Evolutionary conservation across 2,797 vertebrate genomes (phyloP), one percentile per base, ranked within the genome.

Genomic region (Cebuella pygmaea): DNA sequence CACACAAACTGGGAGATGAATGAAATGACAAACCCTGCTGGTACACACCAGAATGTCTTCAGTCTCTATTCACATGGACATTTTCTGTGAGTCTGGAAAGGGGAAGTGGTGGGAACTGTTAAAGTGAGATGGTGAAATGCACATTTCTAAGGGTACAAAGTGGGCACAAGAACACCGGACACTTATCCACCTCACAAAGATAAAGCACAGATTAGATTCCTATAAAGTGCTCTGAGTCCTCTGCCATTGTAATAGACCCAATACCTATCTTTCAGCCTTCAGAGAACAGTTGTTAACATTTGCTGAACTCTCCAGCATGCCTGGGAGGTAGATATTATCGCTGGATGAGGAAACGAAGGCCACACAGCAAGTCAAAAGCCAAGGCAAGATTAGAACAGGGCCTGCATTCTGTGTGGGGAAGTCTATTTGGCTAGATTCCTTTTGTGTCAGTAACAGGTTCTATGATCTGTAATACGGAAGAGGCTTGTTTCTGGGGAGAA

Each of bases 351-450:
- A 97, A 96, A 96, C 94, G 75, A 89, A 96, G 96, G 96, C 95
- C 94, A 96, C 94, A 94, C 90, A 95, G 81, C 96, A 96, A 96
- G 96, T 95, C 96, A 97, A 96, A 97, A 97, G 93, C 83, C 61
- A 93, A 87, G 83, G 93, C 83, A 64, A 91, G 95, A 94, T 94
- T 44, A 94, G 88, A 84, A 89, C 1, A 7, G 52, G 61, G 92
- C 41, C 80, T 70, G 92, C 55, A 72, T 92, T 85, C 67, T 0
- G 0, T 12, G 48, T 19, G 26, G 82, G 70, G 92, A 95, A 92
- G 90, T 41, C 81, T 59, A 55, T 64, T 48, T 95, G 95, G 90
- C 96, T 75, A 76, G 72, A 33, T 88, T 90, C 93, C 94, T 90
- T 84, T 48, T 57, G 59, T 97, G 96, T 97, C 90, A 88, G 92